Conservation (phyloP, 2,888 invertebrate species). For the Dryomyza anilis region DNA sequence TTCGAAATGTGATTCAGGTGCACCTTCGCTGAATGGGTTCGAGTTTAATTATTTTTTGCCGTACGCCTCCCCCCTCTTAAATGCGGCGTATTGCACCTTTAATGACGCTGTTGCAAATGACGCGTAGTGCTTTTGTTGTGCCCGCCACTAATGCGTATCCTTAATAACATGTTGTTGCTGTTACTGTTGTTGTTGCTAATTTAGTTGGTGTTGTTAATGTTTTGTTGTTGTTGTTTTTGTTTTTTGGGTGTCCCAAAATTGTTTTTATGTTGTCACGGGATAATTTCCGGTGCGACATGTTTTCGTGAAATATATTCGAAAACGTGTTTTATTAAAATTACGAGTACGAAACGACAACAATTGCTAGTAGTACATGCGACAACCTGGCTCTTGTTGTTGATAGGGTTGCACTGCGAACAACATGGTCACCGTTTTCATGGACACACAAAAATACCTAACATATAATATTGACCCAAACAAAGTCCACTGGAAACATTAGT, state of each 20-base stretch:
- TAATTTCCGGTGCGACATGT: slow-evolving; percentile 19
- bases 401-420: too few relatives aligned
- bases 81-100: background rate
- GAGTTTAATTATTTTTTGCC: background rate
- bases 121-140: background rate
- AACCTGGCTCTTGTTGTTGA: too few relatives aligned
- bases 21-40: background rate
- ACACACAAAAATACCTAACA: too few relatives aligned
- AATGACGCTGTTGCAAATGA: background rate
- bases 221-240: too few relatives aligned
- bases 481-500: too few relatives aligned
- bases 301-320: slow-evolving; percentile 7
- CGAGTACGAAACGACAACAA: background rate
- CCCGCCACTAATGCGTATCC: too few relatives aligned
- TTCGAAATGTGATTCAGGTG: too few relatives aligned
- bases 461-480: too few relatives aligned
- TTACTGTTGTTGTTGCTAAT: slow-evolving; percentile 17
- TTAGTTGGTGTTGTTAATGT: background rate
- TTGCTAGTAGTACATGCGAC: background rate
- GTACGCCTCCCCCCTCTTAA: background rate
- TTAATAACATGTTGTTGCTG: slow-evolving; percentile 1
- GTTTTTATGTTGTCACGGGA: slow-evolving; percentile 23
- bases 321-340: slow-evolving; percentile 21
- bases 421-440: too few relatives aligned
- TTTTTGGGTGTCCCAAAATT: slow-evolving; percentile 4